Base-by-base conservation (phyloP, 2,797 vertebrate genomes). In the Mormyrops attenuatus region DNA sequence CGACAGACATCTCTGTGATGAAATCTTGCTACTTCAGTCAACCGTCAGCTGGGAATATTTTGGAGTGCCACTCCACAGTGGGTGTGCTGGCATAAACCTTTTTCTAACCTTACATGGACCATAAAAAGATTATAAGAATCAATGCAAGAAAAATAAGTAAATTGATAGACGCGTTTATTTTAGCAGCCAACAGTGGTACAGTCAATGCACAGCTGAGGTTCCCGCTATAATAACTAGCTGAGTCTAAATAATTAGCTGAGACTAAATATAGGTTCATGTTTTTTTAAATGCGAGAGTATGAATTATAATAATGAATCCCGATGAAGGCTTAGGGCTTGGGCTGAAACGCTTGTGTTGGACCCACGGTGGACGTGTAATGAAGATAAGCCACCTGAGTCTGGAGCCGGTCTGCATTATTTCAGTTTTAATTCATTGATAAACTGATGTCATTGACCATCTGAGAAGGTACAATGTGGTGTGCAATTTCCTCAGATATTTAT, bases 1-100 rank as follows among this genome's bases (percentile, higher is more conserved):
- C 11, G 13, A 88, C 91, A 92, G 91, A 91, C 93, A 90, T 92
- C 89, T 85, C 69, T 85, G 17, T 47, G 89, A 89, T 91, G 69
- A 88, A 85, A 92, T 91, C 73, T 88, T 9, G 30, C 49, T 90
- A 63, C 88, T 87, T 89, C 87, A 53, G 60, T 30, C 63, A 38
- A 13, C 17, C 88, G 30, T 47, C n/a, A 38, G 49, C 80, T 47
- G 41, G 80, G 80, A 50, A 22, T 87, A 77, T 88, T 90, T 52
- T 88, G 52, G n/a, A 90, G 87, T 52, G 69, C 7, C 87, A 47
- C 87, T 87, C 34, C 6, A 7, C 34, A 5, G 84, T 66, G 30
- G 49, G 30, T 26, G 47, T 5, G 20, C 26, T n/a, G 5, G 49
- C 26, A 30, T 17, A 41, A 47, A 4, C 22, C 38, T 87, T 47